A percentile compares a stretch with the other conserved stretches of the same genome.
Evolutionary conservation across 2,113 vertebrate species (phyloP).

Genomic region (Grallaria varia): DNA sequence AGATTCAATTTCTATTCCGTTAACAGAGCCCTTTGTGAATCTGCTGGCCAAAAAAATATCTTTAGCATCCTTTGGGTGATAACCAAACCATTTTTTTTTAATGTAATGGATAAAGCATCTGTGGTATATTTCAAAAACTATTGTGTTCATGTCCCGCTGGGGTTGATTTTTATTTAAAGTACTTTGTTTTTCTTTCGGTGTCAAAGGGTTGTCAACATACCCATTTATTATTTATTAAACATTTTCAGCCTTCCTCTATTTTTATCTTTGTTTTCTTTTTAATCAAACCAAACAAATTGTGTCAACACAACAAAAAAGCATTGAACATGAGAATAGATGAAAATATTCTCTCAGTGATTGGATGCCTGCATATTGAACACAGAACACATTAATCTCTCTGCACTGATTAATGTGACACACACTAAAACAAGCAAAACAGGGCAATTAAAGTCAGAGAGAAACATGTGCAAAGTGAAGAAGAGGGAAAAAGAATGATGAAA

Average conservation of each 20-base stretch:
- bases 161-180: background rate
- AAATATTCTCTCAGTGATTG: background rate
- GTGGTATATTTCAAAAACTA: background rate
- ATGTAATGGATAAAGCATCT: background rate
- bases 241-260: background rate
- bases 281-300: background rate
- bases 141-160: background rate
- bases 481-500: background rate
- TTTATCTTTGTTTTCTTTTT: background rate
- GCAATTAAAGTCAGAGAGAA: background rate
- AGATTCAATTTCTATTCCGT: background rate
- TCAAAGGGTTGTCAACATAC: background rate
- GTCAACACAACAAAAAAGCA: background rate
- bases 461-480: background rate
- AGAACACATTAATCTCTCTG: background rate
- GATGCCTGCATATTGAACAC: background rate
- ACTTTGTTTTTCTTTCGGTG: background rate
- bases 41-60: background rate
- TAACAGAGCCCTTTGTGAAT: background rate
- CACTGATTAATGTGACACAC: background rate
- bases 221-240: slow-evolving; percentile 9
- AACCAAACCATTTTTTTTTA: background rate
- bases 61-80: background rate
- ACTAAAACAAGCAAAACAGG: background rate
- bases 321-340: background rate